phyloP scores from a whole-genome alignment of 2,113 vertebrate genomes.

The Toxotes chatareus region DNA sequence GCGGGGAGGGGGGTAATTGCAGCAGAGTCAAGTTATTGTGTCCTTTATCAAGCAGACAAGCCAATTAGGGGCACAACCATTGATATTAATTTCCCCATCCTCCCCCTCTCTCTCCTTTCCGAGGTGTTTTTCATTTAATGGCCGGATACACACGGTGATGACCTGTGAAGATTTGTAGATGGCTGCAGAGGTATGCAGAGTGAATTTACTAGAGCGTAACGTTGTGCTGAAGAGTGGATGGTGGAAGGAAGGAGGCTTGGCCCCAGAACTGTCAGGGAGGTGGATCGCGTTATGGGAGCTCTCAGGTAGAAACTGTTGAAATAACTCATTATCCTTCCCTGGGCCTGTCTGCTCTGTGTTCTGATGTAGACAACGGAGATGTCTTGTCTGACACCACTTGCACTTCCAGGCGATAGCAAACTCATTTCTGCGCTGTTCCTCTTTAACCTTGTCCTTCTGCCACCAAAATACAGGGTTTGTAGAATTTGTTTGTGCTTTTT shows the following conservation, averaged over 20 bases:
- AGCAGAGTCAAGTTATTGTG: conserved; percentile 65
- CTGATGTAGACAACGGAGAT: conserved; percentile 50
- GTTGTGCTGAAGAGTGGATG: conserved; percentile 32
- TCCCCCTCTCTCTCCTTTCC: conserved; percentile 26
- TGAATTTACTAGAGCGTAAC: conserved; percentile 68
- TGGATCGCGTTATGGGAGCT: conserved; percentile 56
- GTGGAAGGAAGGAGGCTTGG: conserved; percentile 22
- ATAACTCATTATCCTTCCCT: conserved; percentile 70
- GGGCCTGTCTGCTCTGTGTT: conserved; percentile 36
- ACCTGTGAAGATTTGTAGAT: conserved; percentile 70
- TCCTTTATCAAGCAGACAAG: conserved; percentile 77
- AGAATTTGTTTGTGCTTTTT: conserved; percentile 13
- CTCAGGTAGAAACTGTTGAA: conserved; percentile 70
- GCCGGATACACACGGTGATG: conserved; percentile 64
- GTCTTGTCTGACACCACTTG: conserved; percentile 34
- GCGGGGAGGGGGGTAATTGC: conserved; percentile 35
- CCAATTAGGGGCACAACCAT: conserved; percentile 75
- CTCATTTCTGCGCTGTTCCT: conserved; percentile 16
- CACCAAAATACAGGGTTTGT: not conserved
- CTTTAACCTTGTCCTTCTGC: conserved; percentile 6
- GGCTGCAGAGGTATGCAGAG: conserved; percentile 55
- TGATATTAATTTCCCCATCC: conserved; percentile 74
- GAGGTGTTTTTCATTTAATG: conserved; percentile 76
- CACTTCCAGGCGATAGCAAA: conserved; percentile 37
- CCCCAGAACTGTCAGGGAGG: conserved; percentile 59